Conservation (phyloP, 2,888 invertebrate genomes). For the Mechanitis messenoides region DNA sequence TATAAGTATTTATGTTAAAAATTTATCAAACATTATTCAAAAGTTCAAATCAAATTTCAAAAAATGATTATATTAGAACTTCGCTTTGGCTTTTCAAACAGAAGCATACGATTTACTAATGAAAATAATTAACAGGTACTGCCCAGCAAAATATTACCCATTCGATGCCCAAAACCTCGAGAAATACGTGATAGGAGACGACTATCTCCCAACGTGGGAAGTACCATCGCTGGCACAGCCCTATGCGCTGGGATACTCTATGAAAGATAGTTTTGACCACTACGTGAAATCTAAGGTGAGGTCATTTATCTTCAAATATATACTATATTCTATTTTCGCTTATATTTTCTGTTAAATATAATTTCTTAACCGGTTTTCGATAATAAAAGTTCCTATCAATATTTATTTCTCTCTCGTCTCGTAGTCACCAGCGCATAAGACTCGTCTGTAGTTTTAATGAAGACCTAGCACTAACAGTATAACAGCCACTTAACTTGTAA, state of each 20-base stretch:
- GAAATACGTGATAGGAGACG: conserved; percentile 96
- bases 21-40: too few relatives aligned
- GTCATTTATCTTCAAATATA: not conserved
- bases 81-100: too few relatives aligned
- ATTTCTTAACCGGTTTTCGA: too few relatives aligned
- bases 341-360: not conserved
- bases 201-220: conserved; percentile 96
- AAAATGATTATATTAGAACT: too few relatives aligned
- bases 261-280: conserved; percentile 91
- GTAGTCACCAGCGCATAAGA: not conserved
- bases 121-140: conserved; percentile 80
- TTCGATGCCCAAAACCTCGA: conserved; percentile 87
- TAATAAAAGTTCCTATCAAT: too few relatives aligned
- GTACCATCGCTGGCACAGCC: conserved; percentile 85
- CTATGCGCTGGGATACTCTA: conserved; percentile 85
- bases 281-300: conserved; percentile 77
- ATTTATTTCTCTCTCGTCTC: too few relatives aligned
- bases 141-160: conserved; percentile 91
- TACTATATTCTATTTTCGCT: not conserved
- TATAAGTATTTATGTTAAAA: too few relatives aligned
- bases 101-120: too few relatives aligned
- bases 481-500: conserved; percentile 25
- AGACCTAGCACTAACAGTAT: conserved; percentile 6
- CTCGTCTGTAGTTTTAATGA: conserved; percentile 16
- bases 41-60: too few relatives aligned